Evolutionary conservation across 2,888 invertebrate species (phyloP), one percentile per base, ranked within the genome.

Genomic region (Orchesellides sinensis): DNA sequence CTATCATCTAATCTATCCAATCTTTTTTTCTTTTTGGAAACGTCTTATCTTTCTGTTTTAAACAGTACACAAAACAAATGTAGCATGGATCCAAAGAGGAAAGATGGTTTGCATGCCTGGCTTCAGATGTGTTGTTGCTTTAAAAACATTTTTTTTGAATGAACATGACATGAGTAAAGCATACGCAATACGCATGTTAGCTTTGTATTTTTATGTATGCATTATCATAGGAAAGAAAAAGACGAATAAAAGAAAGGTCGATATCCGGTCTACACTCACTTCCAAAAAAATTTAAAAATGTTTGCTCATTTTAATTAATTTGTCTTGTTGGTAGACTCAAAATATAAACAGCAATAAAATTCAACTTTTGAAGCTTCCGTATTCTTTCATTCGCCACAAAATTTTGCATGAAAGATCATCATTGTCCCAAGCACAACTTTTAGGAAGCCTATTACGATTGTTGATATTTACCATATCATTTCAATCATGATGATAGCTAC

Each of bases 211-310:
- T 56, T 56, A 5, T 52, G 4, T 3, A 17, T 17, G 19, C 52
- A 52, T 21, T 52, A 17, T 52, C n/a, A n/a, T 40, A 40, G 29
- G 12, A 29, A 32, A 61, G 12, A 61, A 32, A 29, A 14, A 12
- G 3, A 29, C 10, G 32, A 45, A 65, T 40, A 45, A 40, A 65
- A 32, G 32, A 61, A 68, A 49, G 68, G 68, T 68, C 68, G 68
- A 68, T 68, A 68, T 49, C 68, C 68, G 68, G 68, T 68, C 68
- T 68, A 25, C 49, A 27, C 49, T 68, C n/a, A 6, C n/a, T n/a
- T n/a, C n/a, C n/a, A n/a, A n/a, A n/a, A n/a, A n/a, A n/a, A n/a
- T n/a, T n/a, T 17, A 68, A 27, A 47, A 25, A 49, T 68, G 25
- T 49, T 68, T 68, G n/a, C 49, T 49, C 68, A 27, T 49, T n/a